Evolutionary conservation across 2,113 vertebrate species (phyloP).

Genomic region (Albula goreensis): DNA sequence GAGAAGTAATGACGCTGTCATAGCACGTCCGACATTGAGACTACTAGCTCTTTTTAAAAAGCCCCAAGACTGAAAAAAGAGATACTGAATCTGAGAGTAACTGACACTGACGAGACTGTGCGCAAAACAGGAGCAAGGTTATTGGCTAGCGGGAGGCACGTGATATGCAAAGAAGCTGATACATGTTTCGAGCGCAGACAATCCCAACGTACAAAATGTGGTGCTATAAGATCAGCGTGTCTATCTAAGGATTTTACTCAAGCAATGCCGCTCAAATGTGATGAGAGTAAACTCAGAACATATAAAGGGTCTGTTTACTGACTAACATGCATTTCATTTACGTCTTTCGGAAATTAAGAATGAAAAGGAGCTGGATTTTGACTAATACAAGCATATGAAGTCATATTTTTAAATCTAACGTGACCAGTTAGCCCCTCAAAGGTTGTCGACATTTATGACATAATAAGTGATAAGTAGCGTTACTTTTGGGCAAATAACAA

Average conservation of each 20-base stretch:
- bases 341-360: too few relatives aligned
- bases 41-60: conserved; percentile 94
- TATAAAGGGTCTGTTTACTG: neutral
- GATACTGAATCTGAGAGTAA: conserved; percentile 80
- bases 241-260: neutral
- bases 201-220: conserved; percentile 52
- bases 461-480: too few relatives aligned
- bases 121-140: conserved; percentile 75
- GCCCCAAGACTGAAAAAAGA: conserved; percentile 90
- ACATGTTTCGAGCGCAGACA: conserved; percentile 78
- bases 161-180: conserved; percentile 94
- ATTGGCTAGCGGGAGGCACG: conserved; percentile 84
- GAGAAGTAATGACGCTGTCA: conserved; percentile 98
- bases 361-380: too few relatives aligned
- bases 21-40: conserved; percentile 96
- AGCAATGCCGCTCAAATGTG: neutral
- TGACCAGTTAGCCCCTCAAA: too few relatives aligned
- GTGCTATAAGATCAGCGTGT: neutral
- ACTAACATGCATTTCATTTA: too few relatives aligned
- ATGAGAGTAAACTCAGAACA: neutral
- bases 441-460: too few relatives aligned
- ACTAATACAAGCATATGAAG: too few relatives aligned
- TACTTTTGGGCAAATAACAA: too few relatives aligned
- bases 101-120: conserved; percentile 81
- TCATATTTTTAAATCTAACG: too few relatives aligned